Evolutionary conservation across 2,113 vertebrate species (phyloP).

Genomic region (Dermatemys mawii): DNA sequence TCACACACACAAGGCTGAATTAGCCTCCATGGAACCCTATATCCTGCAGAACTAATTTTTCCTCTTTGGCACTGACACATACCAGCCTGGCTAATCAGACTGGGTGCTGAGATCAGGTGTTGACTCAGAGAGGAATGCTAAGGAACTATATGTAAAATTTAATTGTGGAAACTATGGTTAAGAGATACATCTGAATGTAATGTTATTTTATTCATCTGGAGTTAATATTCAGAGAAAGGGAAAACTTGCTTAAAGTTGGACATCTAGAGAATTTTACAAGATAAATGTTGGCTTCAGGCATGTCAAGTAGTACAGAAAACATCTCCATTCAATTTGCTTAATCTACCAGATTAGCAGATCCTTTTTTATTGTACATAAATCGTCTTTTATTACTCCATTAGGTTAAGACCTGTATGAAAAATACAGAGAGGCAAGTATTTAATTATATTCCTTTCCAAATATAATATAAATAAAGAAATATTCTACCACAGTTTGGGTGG

Average conservation of each 20-base stretch:
- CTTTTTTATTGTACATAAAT: background rate
- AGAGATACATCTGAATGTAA: background rate
- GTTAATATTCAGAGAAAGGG: background rate
- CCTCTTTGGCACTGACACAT: background rate
- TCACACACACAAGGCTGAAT: background rate
- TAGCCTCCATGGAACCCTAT: background rate
- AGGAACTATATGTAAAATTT: background rate
- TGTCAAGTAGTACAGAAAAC: background rate
- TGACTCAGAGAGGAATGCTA: background rate
- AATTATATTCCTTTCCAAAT: background rate
- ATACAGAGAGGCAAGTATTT: background rate
- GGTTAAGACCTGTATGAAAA: background rate
- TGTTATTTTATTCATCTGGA: background rate
- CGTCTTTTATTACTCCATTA: conserved; percentile 9
- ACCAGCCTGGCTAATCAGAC: background rate
- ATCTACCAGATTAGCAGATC: background rate
- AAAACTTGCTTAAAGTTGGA: background rate
- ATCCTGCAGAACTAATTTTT: background rate
- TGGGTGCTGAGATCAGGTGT: background rate
- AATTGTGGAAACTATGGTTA: background rate
- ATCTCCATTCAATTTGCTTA: background rate
- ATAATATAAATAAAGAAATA: background rate
- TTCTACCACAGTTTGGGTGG: background rate
- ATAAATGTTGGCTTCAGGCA: background rate
- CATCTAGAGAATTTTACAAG: background rate